Base-by-base conservation (phyloP, 2,797 vertebrate species). In the Muraenolepis orangiensis region DNA sequence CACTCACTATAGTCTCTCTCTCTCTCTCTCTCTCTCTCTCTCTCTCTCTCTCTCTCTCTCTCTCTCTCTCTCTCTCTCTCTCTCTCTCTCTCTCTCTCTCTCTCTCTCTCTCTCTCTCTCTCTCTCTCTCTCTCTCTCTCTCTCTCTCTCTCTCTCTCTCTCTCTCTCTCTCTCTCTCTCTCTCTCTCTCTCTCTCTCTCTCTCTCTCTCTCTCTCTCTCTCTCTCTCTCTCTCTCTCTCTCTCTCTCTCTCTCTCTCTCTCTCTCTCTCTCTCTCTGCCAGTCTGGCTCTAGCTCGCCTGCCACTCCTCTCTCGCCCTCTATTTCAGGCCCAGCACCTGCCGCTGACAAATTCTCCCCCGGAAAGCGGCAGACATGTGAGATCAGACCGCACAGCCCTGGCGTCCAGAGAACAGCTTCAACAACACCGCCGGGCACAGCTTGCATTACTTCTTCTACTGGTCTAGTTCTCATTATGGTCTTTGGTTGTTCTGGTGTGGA, bases 281-380 rank as follows among this genome's bases (percentile, higher is more conserved):
- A 84, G 86, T 82, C 77, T 76, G 61, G 75, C 78, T 78, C 75
- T 86, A 92, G 87, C 91, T 91, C 87, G 82, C 75, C 70, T 36
- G 70, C 72, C 81, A 67, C 81, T 51, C 83, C 80, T 72, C 82
- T 73, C 67, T 31, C 23, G 75, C 70, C 83, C 87, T 91, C 92
- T 94, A 94, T 94, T 94, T 93, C 85, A 85, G 88, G 83, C 6
- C 29, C 77, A 84, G 87, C 93, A 94, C 91, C 93, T 93, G 93
- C 90, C 89, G 84, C 86, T 87, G 87, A 85, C 83, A 84, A 90
- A 75, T 88, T 89, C 88, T 78, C 76, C 77, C 88, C 81, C 79
- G 86, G 89, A 88, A 74, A 86, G 79, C 81, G 46, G 66, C 66
- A 85, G 85, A 87, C 81, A 90, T 85, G 85, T 81, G 70, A 70